Evolutionary conservation across 2,888 invertebrate species (phyloP).

Genomic region (Ectemnius cavifrons): DNA sequence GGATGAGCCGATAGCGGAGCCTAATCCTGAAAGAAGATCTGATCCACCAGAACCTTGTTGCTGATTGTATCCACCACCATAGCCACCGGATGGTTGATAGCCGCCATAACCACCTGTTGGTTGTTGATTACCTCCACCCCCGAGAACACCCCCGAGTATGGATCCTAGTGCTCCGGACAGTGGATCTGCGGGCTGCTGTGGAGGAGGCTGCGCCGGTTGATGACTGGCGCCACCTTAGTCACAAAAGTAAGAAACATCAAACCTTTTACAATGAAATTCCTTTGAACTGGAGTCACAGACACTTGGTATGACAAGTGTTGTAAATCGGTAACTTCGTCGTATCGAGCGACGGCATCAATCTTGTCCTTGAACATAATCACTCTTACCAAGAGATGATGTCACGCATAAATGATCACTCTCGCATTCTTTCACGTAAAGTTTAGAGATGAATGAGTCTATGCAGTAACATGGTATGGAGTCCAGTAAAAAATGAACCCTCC

Average conservation of each 20-base stretch:
- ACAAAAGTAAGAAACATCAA: not conserved
- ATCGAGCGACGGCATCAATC: conserved; percentile 21
- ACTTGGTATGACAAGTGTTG: too few relatives aligned
- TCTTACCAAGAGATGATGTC: conserved; percentile 54
- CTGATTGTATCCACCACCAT: conserved; percentile 45
- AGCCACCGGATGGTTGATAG: conserved; percentile 59
- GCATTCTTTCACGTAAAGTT: conserved; percentile 18
- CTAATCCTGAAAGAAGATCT: conserved; percentile 70
- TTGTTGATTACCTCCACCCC: conserved; percentile 64
- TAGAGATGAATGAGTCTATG: conserved; percentile 20
- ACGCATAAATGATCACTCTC: conserved; percentile 34
- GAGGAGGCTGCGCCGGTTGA: conserved; percentile 40
- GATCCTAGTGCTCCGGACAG: conserved; percentile 69
- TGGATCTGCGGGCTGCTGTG: conserved; percentile 61
- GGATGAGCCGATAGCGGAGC: conserved; percentile 68
- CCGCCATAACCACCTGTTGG: conserved; percentile 68
- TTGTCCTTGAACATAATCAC: conserved; percentile 44
- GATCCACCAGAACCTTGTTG: conserved; percentile 52
- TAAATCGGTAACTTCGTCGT: not conserved
- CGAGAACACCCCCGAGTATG: conserved; percentile 71
- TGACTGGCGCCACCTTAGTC: conserved; percentile 34
- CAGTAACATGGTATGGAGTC: not conserved
- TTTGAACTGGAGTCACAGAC: too few relatives aligned
- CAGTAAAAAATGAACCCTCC: not conserved
- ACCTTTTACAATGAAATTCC: too few relatives aligned